A percentile compares a stretch with the other conserved stretches of the same genome.
phyloP scores from a whole-genome alignment of 2,888 invertebrate species.

The Tribolium freemani region DNA sequence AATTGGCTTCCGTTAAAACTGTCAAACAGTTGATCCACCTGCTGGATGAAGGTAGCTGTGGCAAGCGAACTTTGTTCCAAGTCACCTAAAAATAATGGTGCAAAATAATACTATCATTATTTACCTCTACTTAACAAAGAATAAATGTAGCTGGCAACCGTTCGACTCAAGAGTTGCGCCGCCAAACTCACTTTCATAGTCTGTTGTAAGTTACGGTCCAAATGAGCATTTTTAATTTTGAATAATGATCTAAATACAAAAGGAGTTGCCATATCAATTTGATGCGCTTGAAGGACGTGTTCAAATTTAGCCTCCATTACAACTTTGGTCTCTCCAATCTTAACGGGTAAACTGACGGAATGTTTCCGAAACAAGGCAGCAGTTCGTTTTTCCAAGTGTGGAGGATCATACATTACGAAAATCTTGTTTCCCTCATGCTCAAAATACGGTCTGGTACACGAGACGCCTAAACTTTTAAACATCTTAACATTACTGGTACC shows the following conservation, averaged over 20 bases:
- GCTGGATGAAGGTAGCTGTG: no score
- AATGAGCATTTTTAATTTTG: slow-evolving; percentile 43
- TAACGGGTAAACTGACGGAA: neutral
- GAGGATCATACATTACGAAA: slow-evolving; percentile 26
- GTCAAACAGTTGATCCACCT: no score
- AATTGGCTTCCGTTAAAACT: no score
- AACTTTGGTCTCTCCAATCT: neutral
- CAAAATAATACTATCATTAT: no score
- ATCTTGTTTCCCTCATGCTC: slow-evolving; percentile 3
- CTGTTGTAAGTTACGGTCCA: slow-evolving; percentile 46
- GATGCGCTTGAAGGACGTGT: no score
- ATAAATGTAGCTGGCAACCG: slow-evolving; percentile 43
- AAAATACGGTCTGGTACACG: no score
- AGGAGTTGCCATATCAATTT: slow-evolving; percentile 35
- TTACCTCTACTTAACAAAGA: no score
- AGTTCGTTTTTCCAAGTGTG: slow-evolving; percentile 28
- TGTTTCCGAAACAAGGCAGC: slow-evolving; percentile 25
- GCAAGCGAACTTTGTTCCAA: no score
- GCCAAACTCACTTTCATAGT: slow-evolving; percentile 53
- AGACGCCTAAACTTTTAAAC: no score
- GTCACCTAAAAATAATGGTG: no score
- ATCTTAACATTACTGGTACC: no score
- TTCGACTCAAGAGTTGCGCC: slow-evolving; percentile 47
- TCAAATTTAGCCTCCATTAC: no score
- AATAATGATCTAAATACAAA: slow-evolving; percentile 38